Evolutionary conservation across 1,140 invertebrate genomes (phyloP), one percentile per base, ranked within the genome.

Genomic region (Drosophila grimshawi): DNA sequence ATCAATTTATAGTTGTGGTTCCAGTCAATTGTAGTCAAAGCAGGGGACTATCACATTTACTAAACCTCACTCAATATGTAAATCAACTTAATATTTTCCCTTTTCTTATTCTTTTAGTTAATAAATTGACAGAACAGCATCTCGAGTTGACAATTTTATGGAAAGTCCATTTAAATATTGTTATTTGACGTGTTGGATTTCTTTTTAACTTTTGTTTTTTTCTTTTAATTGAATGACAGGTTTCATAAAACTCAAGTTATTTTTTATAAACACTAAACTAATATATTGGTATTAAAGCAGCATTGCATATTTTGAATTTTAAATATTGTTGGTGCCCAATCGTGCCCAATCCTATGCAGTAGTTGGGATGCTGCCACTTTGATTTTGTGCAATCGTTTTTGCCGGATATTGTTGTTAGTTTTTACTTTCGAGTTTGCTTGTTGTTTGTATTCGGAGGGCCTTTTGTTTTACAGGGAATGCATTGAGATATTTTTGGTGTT

Each of bases 391-490:
- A 88, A 88, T 88, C 85, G 85, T 86, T 88, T 88, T 88, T 78
- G 73, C 86, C 85, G 85, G 85, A 88, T 88, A 88, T 88, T 88
- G 83, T 89, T 86, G 85, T 88, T 88, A 83, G 83, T 88, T 86
- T 76, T 83, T 89, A 83, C 80, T 88, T 88, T 88, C 43, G 78
- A 77, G 85, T 67, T 66, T 43, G 39, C 48, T 69, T 67, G 80
- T 81, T 80, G 70, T 67, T 72, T 82, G 72, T 80, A 82, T 81
- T 89, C 77, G 83, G 61, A 64, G 77, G 62, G 61, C 72, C 85
- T 83, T 88, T 88, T 88, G 83, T 88, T 88, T 89, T 78, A 83
- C 66, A 64, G 51, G 71, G 65, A 65, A 72, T 61, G 82, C 82
- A 86, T 73, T 71, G 68, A 67, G 76, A 76, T 88, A 80, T 49